Evolutionary conservation across 2,113 vertebrate species (phyloP), one percentile per base, ranked within the genome.

Genomic region (Speoplatyrhinus poulsoni): DNA sequence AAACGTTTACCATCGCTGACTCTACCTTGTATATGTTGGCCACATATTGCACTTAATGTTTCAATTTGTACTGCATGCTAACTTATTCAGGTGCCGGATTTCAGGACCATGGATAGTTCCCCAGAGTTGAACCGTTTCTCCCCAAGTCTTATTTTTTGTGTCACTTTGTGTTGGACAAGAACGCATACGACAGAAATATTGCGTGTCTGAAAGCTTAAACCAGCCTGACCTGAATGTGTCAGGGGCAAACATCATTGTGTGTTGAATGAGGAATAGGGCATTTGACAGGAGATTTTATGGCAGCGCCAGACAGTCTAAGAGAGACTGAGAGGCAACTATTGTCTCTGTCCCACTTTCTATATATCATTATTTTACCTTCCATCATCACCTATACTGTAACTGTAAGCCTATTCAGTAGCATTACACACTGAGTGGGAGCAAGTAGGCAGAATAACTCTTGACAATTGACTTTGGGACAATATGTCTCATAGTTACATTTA

Each of bases 191-290:
- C 72, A 78, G 62, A 65, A 79, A 79, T 87, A 70, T 62, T 62
- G 73, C 75, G 2, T 67, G 74, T 74, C 66, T 75, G 36, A 75
- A 82, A 86, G 82, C 73, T 59, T 79, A 81, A 82, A 85, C 60
- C 76, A 83, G 76, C 76, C 77, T 83, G 82, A 72, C 86, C 88
- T 88, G 73, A 89, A 86, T 87, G 81, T 85, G 85, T 87, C 86
- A 83, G 76, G 84, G 84, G 80, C 75, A 87, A 86, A 87, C 79
- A 15, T 81, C 80, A 83, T 48, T 80, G 72, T 80, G 70, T 76
- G 76, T 76, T 67, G 73, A 83, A 61, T 75, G 46, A 77, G 74
- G 69, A 76, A 54, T 64, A 63, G 60, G 65, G 61, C 69, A 60
- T 54, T 71, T 85, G 75, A 15, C 65, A 83, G 73, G 60, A 72